Evolutionary conservation across 2,888 invertebrate species (phyloP).

Genomic region (Rhabditoides inermis): DNA sequence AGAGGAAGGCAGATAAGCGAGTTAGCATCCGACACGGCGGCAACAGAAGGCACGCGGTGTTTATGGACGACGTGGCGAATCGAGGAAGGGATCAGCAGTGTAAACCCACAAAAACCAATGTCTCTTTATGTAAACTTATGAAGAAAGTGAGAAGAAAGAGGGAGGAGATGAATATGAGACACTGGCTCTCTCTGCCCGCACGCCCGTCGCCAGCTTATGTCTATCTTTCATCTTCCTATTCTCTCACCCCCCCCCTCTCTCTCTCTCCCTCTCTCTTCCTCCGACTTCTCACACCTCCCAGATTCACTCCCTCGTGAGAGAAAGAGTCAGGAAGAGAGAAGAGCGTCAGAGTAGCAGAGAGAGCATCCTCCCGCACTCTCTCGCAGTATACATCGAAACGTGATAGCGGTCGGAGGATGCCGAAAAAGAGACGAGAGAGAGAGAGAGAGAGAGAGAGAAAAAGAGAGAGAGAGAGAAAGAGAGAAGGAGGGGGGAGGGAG

Average conservation of each 20-base stretch:
- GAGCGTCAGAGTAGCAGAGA: neutral
- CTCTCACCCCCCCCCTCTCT: neutral
- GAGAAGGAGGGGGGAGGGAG: constrained; percentile 2
- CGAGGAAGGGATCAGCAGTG: no score
- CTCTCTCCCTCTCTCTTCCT: neutral
- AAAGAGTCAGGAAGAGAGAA: neutral
- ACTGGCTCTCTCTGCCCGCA: neutral
- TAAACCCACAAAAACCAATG: no score
- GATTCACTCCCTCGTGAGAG: neutral
- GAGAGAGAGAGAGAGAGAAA: neutral
- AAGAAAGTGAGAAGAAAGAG: no score
- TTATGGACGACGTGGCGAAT: no score
- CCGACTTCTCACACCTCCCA: neutral
- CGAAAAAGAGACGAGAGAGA: neutral
- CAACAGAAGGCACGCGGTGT: no score
- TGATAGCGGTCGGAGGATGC: no score
- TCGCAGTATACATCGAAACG: no score
- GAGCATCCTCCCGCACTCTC: no score
- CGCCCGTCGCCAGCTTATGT: neutral
- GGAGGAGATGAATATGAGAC: neutral
- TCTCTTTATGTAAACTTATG: no score
- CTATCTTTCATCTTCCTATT: neutral
- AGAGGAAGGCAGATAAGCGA: no score
- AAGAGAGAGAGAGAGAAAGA: neutral
- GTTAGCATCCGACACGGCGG: no score